Percentiles rank a stretch among this genome's conserved stretches.
Conservation (phyloP, 2,888 invertebrate species). For the Icerya purchasi region DNA sequence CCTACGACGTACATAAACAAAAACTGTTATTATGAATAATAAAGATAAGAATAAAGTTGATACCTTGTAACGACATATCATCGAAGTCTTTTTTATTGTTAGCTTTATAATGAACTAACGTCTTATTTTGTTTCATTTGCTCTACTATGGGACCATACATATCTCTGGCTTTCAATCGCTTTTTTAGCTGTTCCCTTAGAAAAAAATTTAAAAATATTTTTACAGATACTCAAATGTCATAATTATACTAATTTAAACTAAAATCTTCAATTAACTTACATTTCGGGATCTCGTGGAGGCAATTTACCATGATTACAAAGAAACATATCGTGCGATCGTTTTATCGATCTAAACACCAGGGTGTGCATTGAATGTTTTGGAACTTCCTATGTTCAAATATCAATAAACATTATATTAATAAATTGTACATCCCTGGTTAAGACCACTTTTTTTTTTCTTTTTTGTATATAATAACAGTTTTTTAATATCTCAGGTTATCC, state of each 20-base stretch:
- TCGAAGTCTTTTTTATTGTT: conserved; percentile 1
- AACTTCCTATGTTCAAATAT: conserved; percentile 38
- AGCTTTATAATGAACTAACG: background rate
- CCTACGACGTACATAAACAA: too few species aligned
- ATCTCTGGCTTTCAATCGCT: conserved; percentile 55
- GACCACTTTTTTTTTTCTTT: too few species aligned
- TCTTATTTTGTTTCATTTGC: conserved; percentile 31
- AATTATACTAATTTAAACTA: too few species aligned
- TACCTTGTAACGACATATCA: background rate
- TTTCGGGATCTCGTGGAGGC: conserved; percentile 61
- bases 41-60: too few species aligned
- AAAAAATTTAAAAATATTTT: conserved; percentile 3
- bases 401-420: background rate
- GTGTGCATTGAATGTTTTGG: conserved; percentile 94
- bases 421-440: too few species aligned
- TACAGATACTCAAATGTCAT: background rate
- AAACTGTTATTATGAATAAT: too few species aligned
- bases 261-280: too few species aligned
- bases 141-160: conserved; percentile 69
- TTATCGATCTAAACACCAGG: conserved; percentile 84
- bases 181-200: conserved; percentile 48
- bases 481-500: too few species aligned
- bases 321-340: conserved; percentile 95
- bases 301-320: conserved; percentile 67
- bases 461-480: too few species aligned